Conservation (phyloP, 2,797 vertebrate genomes). For the Sphenopsis melanotis region DNA sequence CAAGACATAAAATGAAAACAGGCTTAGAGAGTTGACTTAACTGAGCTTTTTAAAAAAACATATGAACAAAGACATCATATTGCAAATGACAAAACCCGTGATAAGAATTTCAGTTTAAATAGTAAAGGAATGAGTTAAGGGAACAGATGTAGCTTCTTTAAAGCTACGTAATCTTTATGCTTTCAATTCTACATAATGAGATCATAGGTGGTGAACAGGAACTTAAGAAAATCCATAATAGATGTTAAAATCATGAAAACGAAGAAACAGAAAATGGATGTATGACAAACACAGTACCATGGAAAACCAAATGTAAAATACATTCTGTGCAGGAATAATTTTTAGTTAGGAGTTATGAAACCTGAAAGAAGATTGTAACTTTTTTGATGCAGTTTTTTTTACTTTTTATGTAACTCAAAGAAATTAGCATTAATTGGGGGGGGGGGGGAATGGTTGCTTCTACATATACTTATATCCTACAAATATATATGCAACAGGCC, state of each 20-base stretch:
- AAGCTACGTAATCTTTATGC: neutral
- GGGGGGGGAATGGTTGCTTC: neutral
- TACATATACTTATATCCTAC: neutral
- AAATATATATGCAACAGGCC: neutral
- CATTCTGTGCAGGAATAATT: neutral
- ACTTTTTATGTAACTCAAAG: neutral
- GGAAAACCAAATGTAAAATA: neutral
- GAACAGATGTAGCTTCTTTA: neutral
- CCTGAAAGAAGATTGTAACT: neutral
- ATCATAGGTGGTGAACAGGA: accelerated
- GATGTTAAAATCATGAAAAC: neutral
- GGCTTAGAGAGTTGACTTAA: neutral
- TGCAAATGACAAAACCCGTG: neutral
- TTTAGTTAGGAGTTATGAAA: neutral
- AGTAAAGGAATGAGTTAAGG: neutral
- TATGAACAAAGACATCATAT: neutral
- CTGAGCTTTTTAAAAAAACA: neutral
- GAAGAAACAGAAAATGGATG: neutral
- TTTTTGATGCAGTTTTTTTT: neutral
- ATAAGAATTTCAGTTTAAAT: neutral
- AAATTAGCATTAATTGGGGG: neutral
- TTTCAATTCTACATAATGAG: neutral
- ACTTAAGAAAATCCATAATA: neutral
- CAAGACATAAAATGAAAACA: neutral
- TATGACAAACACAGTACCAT: neutral